Conservation (phyloP, 2,888 invertebrate species). For the Acleris cristana region DNA sequence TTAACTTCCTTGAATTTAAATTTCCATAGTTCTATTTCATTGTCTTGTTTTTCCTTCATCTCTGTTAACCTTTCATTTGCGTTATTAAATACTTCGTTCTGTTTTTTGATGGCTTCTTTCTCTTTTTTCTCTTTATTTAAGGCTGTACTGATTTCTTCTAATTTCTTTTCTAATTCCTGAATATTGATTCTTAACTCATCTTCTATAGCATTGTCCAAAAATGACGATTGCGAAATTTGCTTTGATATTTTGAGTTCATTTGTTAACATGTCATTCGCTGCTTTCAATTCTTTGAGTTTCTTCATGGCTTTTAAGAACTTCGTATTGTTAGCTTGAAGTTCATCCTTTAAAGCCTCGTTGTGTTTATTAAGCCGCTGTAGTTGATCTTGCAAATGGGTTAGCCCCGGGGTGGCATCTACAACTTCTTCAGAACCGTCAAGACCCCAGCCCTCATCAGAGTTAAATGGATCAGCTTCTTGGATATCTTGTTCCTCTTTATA, state of each 20-base stretch:
- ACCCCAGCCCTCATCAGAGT: slow-evolving; percentile 76
- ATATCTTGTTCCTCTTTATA: slow-evolving; percentile 60
- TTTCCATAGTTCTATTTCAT: slow-evolving; percentile 89
- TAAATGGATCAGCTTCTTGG: slow-evolving; percentile 66
- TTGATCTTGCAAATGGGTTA: slow-evolving; percentile 83
- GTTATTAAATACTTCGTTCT: slow-evolving; percentile 88
- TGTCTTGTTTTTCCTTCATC: slow-evolving; percentile 92
- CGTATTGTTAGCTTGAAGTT: slow-evolving; percentile 86
- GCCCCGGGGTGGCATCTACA: slow-evolving; percentile 63
- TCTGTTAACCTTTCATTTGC: slow-evolving; percentile 91
- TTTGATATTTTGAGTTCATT: slow-evolving; percentile 81
- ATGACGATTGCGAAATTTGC: slow-evolving; percentile 81
- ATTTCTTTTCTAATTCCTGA: slow-evolving; percentile 85
- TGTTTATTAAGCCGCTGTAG: slow-evolving; percentile 84
- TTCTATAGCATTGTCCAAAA: slow-evolving; percentile 90
- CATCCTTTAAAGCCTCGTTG: slow-evolving; percentile 83
- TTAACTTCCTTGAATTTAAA: slow-evolving; percentile 88
- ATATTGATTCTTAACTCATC: slow-evolving; percentile 91
- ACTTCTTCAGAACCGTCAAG: slow-evolving; percentile 66
- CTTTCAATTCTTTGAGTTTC: slow-evolving; percentile 93
- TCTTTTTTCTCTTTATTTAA: slow-evolving; percentile 86
- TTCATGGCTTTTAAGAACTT: slow-evolving; percentile 91
- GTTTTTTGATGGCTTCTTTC: slow-evolving; percentile 87
- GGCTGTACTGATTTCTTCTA: slow-evolving; percentile 84
- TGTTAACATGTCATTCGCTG: slow-evolving; percentile 84